Evolutionary conservation across 2,888 invertebrate species (phyloP), one percentile per base, ranked within the genome.

Genomic region (Eupithecia insigniata): DNA sequence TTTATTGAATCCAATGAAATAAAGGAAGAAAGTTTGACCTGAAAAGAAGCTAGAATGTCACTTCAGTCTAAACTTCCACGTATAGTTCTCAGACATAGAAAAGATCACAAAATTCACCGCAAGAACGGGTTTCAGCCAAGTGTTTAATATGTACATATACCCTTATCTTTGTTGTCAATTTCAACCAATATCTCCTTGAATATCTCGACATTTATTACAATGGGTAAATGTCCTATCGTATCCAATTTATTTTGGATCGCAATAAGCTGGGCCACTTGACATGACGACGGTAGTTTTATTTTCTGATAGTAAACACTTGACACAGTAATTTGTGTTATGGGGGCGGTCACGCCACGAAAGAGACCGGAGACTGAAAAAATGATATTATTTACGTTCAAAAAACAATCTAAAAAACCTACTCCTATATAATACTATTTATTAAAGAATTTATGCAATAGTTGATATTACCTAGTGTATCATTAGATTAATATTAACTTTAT

Each of bases 221-320:
- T 66, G 60, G 65, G 36, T 36, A 55, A 67, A 73, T 61, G 61
- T 32, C 26, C 51, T 67, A 66, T 70, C 36, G 65, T 55, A 61
- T 68, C 61, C 70, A 68, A 73, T 70, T 70, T 73, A 73, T 66
- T 67, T 67, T 73, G n/a, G 46, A 65, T 60, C 67, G 60, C 73
- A 70, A 68, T 68, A 68, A 70, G 30, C 67, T 70, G 12, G 67
- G 60, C 7, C 46, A 70, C 64, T 73, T 70, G 46, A 70, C 58
- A 51, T 66, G 61, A 69, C 61, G 36, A 51, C 69, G 46, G 69
- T 60, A 64, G 55, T 55, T 55, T 55, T n/a, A 55, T 26, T 51
- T 22, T n/a, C 18, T 46, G 46, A 51, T 22, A 22, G 51, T 22
- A 2, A 51, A 46, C n/a, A n/a, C n/a, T 46, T n/a, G 46, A 46